Evolutionary conservation across 2,888 invertebrate genomes (phyloP).

Genomic region (Globia sparganii): DNA sequence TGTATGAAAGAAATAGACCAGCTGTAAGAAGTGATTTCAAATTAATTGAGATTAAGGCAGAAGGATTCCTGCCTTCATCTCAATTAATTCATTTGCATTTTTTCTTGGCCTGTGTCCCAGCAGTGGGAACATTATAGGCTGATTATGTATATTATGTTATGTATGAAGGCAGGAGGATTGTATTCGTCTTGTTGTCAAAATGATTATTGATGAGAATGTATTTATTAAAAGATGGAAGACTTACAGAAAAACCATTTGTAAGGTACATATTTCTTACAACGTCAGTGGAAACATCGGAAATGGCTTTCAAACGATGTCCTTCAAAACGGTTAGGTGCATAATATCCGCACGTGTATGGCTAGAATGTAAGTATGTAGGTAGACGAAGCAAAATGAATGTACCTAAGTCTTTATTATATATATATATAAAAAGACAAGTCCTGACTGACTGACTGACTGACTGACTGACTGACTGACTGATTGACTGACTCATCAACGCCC

Average conservation of each 20-base stretch:
- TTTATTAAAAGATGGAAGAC: not conserved
- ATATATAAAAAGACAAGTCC: no score
- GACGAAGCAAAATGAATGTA: not conserved
- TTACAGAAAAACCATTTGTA: not conserved
- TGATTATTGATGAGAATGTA: not conserved
- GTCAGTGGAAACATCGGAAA: not conserved
- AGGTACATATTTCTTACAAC: not conserved
- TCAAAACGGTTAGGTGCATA: not conserved
- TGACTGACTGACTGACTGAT: no score
- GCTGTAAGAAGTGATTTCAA: not conserved
- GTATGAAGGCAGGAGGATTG: not conserved
- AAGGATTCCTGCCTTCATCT: no score
- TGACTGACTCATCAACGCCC: no score
- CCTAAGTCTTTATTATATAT: no score
- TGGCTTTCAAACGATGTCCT: not conserved
- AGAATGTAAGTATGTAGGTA: not conserved
- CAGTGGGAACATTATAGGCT: no score
- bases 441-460: no score
- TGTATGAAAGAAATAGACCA: not conserved
- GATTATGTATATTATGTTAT: no score
- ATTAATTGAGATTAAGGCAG: no score
- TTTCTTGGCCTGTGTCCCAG: no score
- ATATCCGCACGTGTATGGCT: conserved; percentile 12
- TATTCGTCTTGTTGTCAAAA: not conserved
- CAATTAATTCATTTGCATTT: no score